Base-by-base conservation (phyloP, 2,113 vertebrate genomes). In the Spheniscus mendiculus region DNA sequence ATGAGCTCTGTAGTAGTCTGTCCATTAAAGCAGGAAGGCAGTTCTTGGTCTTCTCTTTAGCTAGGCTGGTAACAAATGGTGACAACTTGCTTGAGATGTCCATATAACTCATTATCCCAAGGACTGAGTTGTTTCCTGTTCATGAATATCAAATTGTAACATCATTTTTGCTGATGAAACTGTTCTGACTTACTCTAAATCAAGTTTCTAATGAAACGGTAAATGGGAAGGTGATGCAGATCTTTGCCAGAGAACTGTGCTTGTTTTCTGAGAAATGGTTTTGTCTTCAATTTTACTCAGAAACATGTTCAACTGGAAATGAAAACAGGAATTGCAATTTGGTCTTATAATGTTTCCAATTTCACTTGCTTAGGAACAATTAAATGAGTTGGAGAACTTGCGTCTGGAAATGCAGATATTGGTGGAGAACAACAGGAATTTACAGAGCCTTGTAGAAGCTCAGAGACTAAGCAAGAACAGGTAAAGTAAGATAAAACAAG, bases 311-410 rank as follows among this genome's bases (percentile, higher is more conserved):
- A 79, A 11, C 27, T 77, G 20, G 26, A 88, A 83, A 80, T 38
- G 11, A 89, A 83, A 82, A 44, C 7, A 38, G 11, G 30, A 71
- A 34, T 26, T 92, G 11, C 27, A 30, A 12, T 67, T 50, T 79
- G 52, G 34, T 93, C 74, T 91, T 88, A n/a, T n/a, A 49, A 65
- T 42, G 10, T 93, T 91, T 90, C 50, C 56, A 10, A 79, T 93
- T 67, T 95, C 30, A 36, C n/a, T 97, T 62, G 81, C 89, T 79
- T 89, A 99, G 99, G 97, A 87, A 21, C 99, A 99, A 91, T 93
- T 99, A 70, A 98, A 78, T 91, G 99, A 99, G 87, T 97, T 99
- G 95, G 99, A 99, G 87, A 98, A 97, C 49, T 95, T 99, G 25
- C 98, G 95, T 36, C 82, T 98, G 83, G 99, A 99, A 95, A 99